These are phyloP conservation scores for Etheostoma nigrum DNA, from an alignment of 2,797 vertebrate species.

Conservation along the genomic window DNA sequence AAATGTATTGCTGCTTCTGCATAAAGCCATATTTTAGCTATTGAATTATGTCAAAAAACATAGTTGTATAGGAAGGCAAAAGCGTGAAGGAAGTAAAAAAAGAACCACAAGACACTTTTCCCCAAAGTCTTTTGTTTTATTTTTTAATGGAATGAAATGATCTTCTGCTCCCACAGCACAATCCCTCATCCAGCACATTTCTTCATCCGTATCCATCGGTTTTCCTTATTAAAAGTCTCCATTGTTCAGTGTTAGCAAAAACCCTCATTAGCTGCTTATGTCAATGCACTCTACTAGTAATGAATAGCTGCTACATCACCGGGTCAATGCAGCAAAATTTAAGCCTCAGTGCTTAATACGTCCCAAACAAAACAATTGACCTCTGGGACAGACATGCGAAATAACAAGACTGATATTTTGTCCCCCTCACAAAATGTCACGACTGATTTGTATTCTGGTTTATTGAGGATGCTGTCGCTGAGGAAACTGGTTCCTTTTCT, in stretches of 20 bases:
- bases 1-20: constrained; percentile 3
- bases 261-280: constrained; percentile 62
- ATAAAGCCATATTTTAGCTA: constrained; percentile 19
- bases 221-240: constrained; percentile 70
- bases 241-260: constrained; percentile 54
- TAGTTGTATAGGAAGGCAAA: neutral
- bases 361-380: constrained; percentile 41
- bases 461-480: neutral
- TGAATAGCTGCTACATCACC: constrained; percentile 60
- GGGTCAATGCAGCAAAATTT: constrained; percentile 60
- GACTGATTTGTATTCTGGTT: constrained; percentile 3
- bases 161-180: too few species aligned
- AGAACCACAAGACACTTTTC: constrained; percentile 2
- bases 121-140: neutral
- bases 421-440: neutral
- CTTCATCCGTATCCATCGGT: too few species aligned
- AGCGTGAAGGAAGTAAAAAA: neutral
- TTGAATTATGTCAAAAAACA: constrained; percentile 29
- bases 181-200: too few species aligned
- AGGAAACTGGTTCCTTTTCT: neutral
- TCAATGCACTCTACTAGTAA: constrained; percentile 57
- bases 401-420: constrained; percentile 14
- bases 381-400: constrained; percentile 21
- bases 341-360: constrained; percentile 26
- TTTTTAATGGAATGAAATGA: too few species aligned